A percentile compares a stretch with the other conserved stretches of the same genome.
Evolutionary conservation across 2,797 vertebrate species (phyloP).

Genomic region (Syngnathus rostellatus): DNA sequence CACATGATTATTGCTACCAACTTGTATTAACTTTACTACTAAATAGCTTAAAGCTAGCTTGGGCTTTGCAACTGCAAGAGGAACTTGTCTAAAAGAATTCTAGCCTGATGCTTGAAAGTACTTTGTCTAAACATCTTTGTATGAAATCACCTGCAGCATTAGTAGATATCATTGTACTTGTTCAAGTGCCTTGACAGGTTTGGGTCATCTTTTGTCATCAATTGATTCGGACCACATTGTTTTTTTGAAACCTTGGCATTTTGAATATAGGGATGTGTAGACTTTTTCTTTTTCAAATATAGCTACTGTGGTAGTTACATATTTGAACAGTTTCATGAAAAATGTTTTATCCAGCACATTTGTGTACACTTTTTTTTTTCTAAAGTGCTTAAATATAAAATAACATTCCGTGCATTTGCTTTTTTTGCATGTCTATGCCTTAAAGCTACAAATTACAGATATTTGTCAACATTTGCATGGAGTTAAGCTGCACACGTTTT

Average conservation of each 20-base stretch:
- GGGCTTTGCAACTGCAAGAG: not conserved
- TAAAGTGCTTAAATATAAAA: not conserved
- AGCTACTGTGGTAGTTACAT: not conserved
- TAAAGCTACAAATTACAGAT: not conserved
- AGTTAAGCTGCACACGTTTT: not conserved
- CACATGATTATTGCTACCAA: not conserved
- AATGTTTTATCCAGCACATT: not conserved
- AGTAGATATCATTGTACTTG: not conserved
- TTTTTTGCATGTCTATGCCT: not conserved
- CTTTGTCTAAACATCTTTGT: not conserved
- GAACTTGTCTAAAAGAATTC: not conserved
- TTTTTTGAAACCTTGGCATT: not conserved
- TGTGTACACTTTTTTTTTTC: not conserved
- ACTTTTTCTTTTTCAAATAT: not conserved
- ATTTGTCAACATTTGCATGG: not conserved
- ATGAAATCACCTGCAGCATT: not conserved
- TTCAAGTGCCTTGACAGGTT: slow-evolving; percentile 5
- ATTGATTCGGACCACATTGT: not conserved
- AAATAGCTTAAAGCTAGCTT: not conserved
- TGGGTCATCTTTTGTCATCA: not conserved
- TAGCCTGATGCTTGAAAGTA: not conserved
- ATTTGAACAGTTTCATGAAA: not conserved
- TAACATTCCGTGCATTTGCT: not conserved
- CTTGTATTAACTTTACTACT: not conserved
- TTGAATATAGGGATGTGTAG: not conserved